A percentile compares a stretch with the other conserved stretches of the same genome.
These are phyloP conservation scores for Macrophya alboannulata DNA, from an alignment of 2,888 invertebrate species.

Conservation along the genomic window DNA sequence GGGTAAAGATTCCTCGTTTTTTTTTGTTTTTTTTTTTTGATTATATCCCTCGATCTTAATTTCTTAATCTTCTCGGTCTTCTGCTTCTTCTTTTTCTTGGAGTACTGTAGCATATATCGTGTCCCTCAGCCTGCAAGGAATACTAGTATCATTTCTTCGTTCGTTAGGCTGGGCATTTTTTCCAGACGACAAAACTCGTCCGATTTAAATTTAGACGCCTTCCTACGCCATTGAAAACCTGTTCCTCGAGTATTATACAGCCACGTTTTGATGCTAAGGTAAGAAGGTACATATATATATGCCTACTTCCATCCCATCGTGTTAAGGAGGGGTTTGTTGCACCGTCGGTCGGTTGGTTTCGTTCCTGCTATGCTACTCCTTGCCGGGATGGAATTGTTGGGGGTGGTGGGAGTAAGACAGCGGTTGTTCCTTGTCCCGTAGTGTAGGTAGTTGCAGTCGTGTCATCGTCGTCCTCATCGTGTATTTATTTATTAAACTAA, in stretches of 20 bases:
- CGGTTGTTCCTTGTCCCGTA: constrained; percentile 40
- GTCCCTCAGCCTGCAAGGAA: background rate
- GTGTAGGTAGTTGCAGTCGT: background rate
- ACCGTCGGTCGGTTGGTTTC: constrained; percentile 39
- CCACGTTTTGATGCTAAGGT: constrained; percentile 57
- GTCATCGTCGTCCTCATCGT: constrained; percentile 8
- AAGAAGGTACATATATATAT: constrained; percentile 16
- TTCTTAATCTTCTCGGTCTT: background rate
- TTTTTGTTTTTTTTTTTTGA: background rate
- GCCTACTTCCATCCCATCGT: constrained; percentile 4
- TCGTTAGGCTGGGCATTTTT: constrained; percentile 14
- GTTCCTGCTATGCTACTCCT: background rate
- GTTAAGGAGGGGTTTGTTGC: constrained; percentile 40
- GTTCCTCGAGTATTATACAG: constrained; percentile 61
- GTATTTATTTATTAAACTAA: constrained; percentile 1
- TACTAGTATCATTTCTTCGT: background rate
- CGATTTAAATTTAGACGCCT: constrained; percentile 65
- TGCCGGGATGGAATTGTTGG: constrained; percentile 21
- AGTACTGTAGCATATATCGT: background rate
- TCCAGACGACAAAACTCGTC: constrained; percentile 47
- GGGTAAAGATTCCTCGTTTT: constrained; percentile 10
- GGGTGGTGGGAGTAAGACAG: constrained; percentile 50
- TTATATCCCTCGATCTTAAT: background rate
- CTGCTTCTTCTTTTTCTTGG: background rate
- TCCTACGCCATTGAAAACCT: constrained; percentile 71